Evolutionary conservation across 2,113 vertebrate genomes (phyloP), one percentile per base, ranked within the genome.

Genomic region (Plestiodon gilberti): DNA sequence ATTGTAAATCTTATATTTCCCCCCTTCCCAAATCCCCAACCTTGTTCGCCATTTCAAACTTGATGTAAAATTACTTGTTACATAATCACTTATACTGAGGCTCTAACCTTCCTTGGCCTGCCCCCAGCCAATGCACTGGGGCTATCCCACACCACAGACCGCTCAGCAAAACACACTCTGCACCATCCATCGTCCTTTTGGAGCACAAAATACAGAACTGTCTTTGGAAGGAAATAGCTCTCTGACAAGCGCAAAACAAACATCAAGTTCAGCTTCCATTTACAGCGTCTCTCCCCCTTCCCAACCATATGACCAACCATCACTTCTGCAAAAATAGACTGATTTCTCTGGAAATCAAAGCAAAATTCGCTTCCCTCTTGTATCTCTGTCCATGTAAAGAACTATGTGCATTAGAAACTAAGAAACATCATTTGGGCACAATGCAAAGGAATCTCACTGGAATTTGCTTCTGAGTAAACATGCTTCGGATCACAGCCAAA

Each of bases 1-100:
- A 81, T 93, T 95, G 92, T 96, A 96, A 96, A 96, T 96, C 93
- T 95, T 91, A 75, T 85, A 74, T 48, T 82, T 59, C 28, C 22
- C 5, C 1, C 25, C 25, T 65, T 65, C 57, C 28, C 80, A 92
- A 94, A 95, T 88, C 93, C 87, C 89, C 88, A 25, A 89, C 84
- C 88, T 87, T 87, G 92, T 93, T 95, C 57, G 0, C 59, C 90
- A 82, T 93, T 95, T 92, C 92, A 87, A 94, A 78, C 89, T 93
- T 85, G 94, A 95, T 28, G 14, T 92, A 90, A 93, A 94, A 94
- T 94, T 92, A 91, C 95, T 89, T 91, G 92, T 93, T 95, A 90
- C 92, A 88, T 86, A 92, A 95, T 92, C 92, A 67, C 65, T 23
- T 64, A 40, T 23, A 79, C 70, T 6, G 43, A 55, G 86, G 55